Evolutionary conservation across 2,113 vertebrate genomes (phyloP).

Genomic region (Otolemur garnettii): DNA sequence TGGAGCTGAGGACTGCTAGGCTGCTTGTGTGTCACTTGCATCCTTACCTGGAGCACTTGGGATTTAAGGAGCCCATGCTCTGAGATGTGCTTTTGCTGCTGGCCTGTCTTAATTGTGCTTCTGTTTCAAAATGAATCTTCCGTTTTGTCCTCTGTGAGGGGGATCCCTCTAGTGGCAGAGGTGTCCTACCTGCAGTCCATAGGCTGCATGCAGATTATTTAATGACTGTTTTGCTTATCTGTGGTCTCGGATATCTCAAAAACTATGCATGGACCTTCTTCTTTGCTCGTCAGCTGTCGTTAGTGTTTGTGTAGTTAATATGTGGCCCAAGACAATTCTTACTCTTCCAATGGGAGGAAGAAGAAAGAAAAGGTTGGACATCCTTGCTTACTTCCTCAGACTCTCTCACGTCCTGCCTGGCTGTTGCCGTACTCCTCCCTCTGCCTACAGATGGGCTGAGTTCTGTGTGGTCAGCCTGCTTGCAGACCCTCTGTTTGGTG

Average conservation of each 20-base stretch:
- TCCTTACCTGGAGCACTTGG: accelerated
- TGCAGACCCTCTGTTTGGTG: not conserved
- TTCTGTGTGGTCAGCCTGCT: not conserved
- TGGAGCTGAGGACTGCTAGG: not conserved
- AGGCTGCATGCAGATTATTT: too few relatives aligned
- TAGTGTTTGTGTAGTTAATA: too few relatives aligned
- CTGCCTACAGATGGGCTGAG: not conserved
- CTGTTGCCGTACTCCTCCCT: accelerated
- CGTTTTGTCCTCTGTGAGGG: not conserved
- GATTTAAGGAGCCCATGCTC: not conserved
- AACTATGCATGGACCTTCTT: too few relatives aligned
- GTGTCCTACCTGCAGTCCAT: too few relatives aligned
- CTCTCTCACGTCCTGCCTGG: not conserved
- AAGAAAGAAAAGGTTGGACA: too few relatives aligned
- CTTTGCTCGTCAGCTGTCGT: too few relatives aligned
- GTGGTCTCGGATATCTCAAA: too few relatives aligned
- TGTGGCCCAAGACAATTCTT: too few relatives aligned
- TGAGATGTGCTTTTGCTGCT: not conserved
- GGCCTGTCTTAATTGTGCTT: not conserved
- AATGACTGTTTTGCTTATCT: too few relatives aligned
- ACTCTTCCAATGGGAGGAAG: too few relatives aligned
- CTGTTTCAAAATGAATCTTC: not conserved
- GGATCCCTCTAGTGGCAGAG: not conserved
- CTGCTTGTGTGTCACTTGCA: too few relatives aligned
- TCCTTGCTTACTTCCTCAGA: not conserved